These are phyloP conservation scores for Lepetodrilus schrolli DNA, from an alignment of 2,888 invertebrate species.

Conservation along the genomic window DNA sequence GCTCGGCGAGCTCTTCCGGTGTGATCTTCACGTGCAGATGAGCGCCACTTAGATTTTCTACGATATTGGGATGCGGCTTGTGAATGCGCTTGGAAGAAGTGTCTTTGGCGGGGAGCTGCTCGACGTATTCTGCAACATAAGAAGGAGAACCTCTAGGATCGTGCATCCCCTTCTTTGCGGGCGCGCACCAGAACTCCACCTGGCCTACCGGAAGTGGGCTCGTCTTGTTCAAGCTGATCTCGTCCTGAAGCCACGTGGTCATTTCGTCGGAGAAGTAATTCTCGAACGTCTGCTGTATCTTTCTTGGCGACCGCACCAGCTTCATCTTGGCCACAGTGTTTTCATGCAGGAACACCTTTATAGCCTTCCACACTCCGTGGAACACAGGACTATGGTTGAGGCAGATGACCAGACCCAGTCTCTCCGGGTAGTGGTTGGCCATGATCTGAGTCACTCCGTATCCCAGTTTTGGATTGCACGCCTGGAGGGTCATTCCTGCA, in stretches of 20 bases:
- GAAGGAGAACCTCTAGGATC: constrained; percentile 70
- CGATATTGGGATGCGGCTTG: constrained; percentile 71
- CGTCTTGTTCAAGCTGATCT: constrained; percentile 68
- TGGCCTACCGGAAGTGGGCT: constrained; percentile 61
- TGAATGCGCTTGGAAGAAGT: constrained; percentile 41
- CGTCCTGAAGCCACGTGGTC: constrained; percentile 66
- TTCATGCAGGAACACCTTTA: constrained; percentile 68
- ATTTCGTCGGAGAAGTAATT: constrained; percentile 66
- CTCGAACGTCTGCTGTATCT: constrained; percentile 61
- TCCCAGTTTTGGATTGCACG: constrained; percentile 72
- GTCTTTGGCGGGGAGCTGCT: constrained; percentile 37
- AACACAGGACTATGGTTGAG: constrained; percentile 71
- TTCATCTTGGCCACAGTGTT: constrained; percentile 69
- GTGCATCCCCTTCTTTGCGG: constrained; percentile 48
- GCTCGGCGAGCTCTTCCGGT: constrained; percentile 34
- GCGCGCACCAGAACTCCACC: constrained; percentile 68
- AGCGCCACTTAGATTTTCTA: constrained; percentile 51
- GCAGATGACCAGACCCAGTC: constrained; percentile 71
- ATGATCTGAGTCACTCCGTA: constrained; percentile 67
- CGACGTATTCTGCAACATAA: constrained; percentile 64
- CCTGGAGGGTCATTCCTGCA: constrained; percentile 70
- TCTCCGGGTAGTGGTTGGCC: constrained; percentile 73
- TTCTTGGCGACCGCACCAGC: constrained; percentile 63
- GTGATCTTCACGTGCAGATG: constrained; percentile 35
- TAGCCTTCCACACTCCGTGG: constrained; percentile 72